Evolutionary conservation across 2,888 invertebrate species (phyloP), one percentile per base, ranked within the genome.

Genomic region (Eudasyphora cyanicolor): DNA sequence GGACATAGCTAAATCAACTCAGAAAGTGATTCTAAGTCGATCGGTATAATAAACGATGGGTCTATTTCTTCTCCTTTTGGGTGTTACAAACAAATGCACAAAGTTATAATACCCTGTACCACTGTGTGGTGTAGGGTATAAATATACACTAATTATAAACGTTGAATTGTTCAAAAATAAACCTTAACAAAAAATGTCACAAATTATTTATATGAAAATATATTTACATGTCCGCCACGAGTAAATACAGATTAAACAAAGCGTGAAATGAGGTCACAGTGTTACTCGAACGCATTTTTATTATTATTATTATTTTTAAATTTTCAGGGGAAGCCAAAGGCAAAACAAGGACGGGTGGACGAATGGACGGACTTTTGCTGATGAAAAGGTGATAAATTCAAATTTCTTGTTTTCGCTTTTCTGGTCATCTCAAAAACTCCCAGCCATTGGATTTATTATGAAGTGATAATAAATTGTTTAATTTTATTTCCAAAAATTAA

Each of bases 191-290:
- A n/a, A n/a, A n/a, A n/a, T n/a, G 24, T 24, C 19, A 19, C 10
- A 24, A 54, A 24, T 3, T 45, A 54, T 54, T 19, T 67, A 35
- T 54, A 49, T 57, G n/a, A 17, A 76, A 73, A 73, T 49, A n/a
- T n/a, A n/a, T 83, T 83, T 84, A 84, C 78, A 84, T 82, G 78
- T 82, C 77, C 64, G 78, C 75, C 78, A 73, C 78, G 75, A 42
- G 64, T 76, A 76, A 82, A 81, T 79, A 79, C 78, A 76, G 71
- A 82, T 82, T 84, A 76, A 84, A 84, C 82, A 82, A 84, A 70
- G 75, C 84, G 51, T 76, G 76, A 84, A 84, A 84, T 84, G 82
- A 84, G 84, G 84, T 84, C 84, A 84, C 67, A 67, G 42, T 67
- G 67, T 67, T 42, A 67, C 67, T 67, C 19, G 67, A 42, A 67